Percentiles rank a stretch among this genome's conserved stretches.
These are phyloP conservation scores for Thyatira batis DNA, from an alignment of 2,888 invertebrate species.

Conservation along the genomic window DNA sequence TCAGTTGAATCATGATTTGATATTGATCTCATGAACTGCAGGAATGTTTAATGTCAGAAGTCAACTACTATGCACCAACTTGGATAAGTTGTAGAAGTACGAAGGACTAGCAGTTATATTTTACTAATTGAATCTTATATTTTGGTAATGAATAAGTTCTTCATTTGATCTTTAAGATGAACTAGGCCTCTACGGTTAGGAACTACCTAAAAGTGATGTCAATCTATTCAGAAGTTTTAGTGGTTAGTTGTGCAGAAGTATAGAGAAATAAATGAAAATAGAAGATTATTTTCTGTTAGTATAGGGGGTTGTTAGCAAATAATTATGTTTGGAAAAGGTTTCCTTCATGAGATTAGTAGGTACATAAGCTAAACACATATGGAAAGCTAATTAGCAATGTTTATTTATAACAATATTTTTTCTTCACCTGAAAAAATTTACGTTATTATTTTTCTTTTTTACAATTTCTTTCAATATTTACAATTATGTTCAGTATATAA, in stretches of 20 bases:
- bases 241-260: not conserved
- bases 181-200: not conserved
- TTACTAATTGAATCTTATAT: not conserved
- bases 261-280: not conserved
- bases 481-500: slow-evolving; percentile 11
- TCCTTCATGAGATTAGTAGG: slow-evolving; percentile 62
- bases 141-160: not conserved
- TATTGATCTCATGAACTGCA: not conserved
- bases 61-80: not conserved
- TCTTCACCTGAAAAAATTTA: slow-evolving; percentile 73
- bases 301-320: slow-evolving; percentile 7
- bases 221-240: not conserved
- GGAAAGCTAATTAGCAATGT: slow-evolving; percentile 58
- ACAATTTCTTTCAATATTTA: slow-evolving; percentile 12
- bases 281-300: slow-evolving; percentile 2
- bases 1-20: not conserved
- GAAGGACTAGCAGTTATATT: not conserved
- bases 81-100: not conserved
- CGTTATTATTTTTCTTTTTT: slow-evolving; percentile 40
- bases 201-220: not conserved
- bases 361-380: slow-evolving; percentile 75
- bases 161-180: not conserved
- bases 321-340: slow-evolving; percentile 40
- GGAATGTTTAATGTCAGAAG: not conserved
- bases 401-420: slow-evolving; percentile 36